Evolutionary conservation across 2,888 invertebrate species (phyloP).

Genomic region (Hemistola chrysoprasaria): DNA sequence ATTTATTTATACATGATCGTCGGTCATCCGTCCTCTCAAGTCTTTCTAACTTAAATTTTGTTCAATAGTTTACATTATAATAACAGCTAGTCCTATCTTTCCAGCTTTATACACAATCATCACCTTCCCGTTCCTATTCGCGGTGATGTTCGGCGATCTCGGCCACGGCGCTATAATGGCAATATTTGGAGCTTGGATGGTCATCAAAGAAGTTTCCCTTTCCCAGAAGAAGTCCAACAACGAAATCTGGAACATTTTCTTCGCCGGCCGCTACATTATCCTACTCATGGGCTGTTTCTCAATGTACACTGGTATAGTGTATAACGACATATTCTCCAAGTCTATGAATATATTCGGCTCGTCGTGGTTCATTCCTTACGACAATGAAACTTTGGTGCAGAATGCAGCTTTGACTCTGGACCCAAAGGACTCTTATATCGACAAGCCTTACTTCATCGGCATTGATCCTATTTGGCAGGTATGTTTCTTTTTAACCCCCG

Average conservation of each 20-base stretch:
- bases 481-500: conserved; percentile 20
- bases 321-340: conserved; percentile 98
- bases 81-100: conserved; percentile 33
- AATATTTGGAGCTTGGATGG: conserved; percentile 90
- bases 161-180: conserved; percentile 95
- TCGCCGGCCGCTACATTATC: conserved; percentile 98
- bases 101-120: conserved; percentile 93
- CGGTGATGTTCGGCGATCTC: conserved; percentile 97
- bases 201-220: conserved; percentile 89
- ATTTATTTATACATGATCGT: too few relatives aligned
- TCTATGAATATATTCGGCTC: conserved; percentile 97
- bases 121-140: conserved; percentile 97
- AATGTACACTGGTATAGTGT: conserved; percentile 98
- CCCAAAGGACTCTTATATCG: conserved; percentile 82
- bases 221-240: conserved; percentile 85
- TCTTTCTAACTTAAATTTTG: too few relatives aligned
- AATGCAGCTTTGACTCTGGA: conserved; percentile 83
- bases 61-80: neutral
- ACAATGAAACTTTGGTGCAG: conserved; percentile 70
- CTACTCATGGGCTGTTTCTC: conserved; percentile 98
- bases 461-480: conserved; percentile 91
- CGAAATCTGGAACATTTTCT: conserved; percentile 99
- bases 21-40: too few relatives aligned
- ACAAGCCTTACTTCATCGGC: conserved; percentile 93
- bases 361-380: conserved; percentile 87